Evolutionary conservation across 1,140 invertebrate genomes (phyloP).

Genomic region (Dendroctonus ponderosae): DNA sequence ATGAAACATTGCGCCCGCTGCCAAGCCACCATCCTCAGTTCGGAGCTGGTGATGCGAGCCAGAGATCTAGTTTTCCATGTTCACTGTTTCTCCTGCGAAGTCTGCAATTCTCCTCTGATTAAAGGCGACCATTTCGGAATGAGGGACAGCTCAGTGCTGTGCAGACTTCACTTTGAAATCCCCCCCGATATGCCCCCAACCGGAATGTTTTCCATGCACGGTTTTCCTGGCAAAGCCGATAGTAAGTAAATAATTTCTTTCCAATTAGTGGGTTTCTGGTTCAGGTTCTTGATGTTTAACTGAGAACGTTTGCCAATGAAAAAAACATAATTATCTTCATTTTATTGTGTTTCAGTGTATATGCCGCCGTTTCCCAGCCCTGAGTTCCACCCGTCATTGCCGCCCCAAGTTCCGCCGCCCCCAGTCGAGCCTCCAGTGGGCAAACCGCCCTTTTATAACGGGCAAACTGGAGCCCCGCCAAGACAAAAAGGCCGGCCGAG

Average conservation of each 20-base stretch:
- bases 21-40: conserved; percentile 84
- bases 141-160: conserved; percentile 70
- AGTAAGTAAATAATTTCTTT: conserved; percentile 34
- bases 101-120: conserved; percentile 80
- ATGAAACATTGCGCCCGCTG: conserved; percentile 85
- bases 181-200: conserved; percentile 62
- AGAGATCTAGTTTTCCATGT: conserved; percentile 92
- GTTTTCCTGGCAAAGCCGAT: conserved; percentile 32
- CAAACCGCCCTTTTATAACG: conserved; percentile 67
- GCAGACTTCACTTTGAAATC: conserved; percentile 78
- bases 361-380: conserved; percentile 57
- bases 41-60: conserved; percentile 93
- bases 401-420: conserved; percentile 42
- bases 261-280: too few species aligned
- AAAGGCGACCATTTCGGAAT: conserved; percentile 95
- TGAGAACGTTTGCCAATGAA: neutral
- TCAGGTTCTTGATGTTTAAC: neutral
- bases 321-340: neutral
- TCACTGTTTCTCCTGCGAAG: conserved; percentile 90
- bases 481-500: conserved; percentile 88
- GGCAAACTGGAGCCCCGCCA: conserved; percentile 55
- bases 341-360: conserved; percentile 45
- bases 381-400: conserved; percentile 54
- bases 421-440: conserved; percentile 48
- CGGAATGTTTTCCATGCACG: conserved; percentile 59